Evolutionary conservation across 2,113 vertebrate genomes (phyloP).

Genomic region (Rhinogobius similis): DNA sequence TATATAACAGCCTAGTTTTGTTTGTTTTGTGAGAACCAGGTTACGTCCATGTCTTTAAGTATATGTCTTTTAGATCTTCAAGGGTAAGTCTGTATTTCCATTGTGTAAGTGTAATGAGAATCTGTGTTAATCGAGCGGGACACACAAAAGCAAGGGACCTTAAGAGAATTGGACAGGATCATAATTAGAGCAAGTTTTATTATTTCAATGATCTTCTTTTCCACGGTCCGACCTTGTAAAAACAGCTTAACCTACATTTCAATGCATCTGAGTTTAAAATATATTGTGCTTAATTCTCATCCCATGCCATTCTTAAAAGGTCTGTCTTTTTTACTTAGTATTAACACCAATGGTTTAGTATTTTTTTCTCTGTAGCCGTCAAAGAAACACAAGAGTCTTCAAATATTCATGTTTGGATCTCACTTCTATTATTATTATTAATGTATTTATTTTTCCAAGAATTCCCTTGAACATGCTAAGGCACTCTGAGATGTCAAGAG

Average conservation of each 20-base stretch:
- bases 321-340: not conserved
- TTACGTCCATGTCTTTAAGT: not conserved
- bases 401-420: not conserved
- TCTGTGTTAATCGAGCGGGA: slow-evolving; percentile 70
- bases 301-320: not conserved
- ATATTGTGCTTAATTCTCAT: not conserved
- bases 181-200: slow-evolving; percentile 76
- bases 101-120: slow-evolving; percentile 50
- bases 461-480: not conserved
- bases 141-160: slow-evolving; percentile 54
- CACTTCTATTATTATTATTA: too few species aligned
- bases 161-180: slow-evolving; percentile 67
- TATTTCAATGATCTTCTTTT: slow-evolving; percentile 48
- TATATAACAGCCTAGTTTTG: too few species aligned
- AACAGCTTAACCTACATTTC: slow-evolving; percentile 25
- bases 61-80: slow-evolving; percentile 7
- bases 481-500: not conserved
- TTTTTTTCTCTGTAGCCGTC: slow-evolving; percentile 5
- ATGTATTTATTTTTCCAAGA: not conserved
- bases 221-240: slow-evolving; percentile 71
- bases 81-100: slow-evolving; percentile 9
- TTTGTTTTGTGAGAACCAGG: not conserved
- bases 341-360: not conserved
- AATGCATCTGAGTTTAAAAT: not conserved
- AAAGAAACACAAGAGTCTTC: not conserved